Conservation (phyloP, 2,797 vertebrate species). For the Pitangus sulphuratus region DNA sequence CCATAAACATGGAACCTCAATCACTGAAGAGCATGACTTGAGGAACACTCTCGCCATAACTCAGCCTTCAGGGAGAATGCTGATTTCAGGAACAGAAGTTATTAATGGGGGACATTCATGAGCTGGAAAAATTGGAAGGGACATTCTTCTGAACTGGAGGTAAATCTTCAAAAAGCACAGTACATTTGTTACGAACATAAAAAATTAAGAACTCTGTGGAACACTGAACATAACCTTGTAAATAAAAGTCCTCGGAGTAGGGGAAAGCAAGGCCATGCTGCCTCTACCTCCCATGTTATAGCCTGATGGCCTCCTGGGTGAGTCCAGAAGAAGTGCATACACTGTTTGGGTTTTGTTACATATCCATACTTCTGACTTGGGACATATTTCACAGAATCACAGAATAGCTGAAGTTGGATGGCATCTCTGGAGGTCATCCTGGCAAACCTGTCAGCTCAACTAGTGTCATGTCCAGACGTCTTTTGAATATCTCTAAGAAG, state of each 20-base stretch:
- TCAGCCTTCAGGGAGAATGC: not conserved
- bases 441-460: not conserved
- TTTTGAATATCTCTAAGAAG: not conserved
- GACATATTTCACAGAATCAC: not conserved
- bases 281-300: not conserved
- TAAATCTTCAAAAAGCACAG: not conserved
- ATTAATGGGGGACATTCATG: not conserved
- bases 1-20: slow-evolving; percentile 25
- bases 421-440: not conserved
- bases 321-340: not conserved
- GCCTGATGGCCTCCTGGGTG: not conserved
- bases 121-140: not conserved
- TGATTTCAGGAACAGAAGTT: not conserved
- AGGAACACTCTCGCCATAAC: slow-evolving; percentile 1
- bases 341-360: not conserved
- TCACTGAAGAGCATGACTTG: slow-evolving; percentile 15
- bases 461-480: not conserved
- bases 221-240: not conserved
- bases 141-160: not conserved
- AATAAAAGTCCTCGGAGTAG: not conserved
- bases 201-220: not conserved
- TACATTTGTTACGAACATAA: not conserved
- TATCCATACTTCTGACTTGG: not conserved
- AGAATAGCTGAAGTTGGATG: not conserved
- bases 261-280: not conserved